Conservation (phyloP, 2,888 invertebrate species). For the Stegana nigrithorax region DNA sequence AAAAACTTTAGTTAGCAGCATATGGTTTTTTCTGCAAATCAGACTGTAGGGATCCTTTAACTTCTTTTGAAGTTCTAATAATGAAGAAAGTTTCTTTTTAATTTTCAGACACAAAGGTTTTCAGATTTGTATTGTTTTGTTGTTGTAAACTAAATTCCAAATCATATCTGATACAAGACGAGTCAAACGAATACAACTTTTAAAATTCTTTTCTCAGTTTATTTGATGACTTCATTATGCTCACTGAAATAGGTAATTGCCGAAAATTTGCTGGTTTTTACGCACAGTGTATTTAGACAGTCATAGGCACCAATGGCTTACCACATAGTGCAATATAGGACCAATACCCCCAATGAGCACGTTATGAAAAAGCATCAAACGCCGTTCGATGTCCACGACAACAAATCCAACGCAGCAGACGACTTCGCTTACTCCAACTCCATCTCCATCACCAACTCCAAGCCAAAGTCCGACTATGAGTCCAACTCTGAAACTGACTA, state of each 20-base stretch:
- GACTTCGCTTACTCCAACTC: too few relatives aligned
- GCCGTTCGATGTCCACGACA: slow-evolving; percentile 49
- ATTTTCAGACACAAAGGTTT: too few relatives aligned
- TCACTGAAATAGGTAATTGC: background rate
- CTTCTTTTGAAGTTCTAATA: too few relatives aligned
- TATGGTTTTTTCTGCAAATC: too few relatives aligned
- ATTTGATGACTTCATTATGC: background rate
- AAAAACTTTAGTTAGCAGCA: too few relatives aligned
- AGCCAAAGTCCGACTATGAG: slow-evolving; percentile 32
- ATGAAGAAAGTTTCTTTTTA: too few relatives aligned
- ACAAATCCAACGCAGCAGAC: slow-evolving; percentile 35
- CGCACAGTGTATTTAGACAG: background rate
- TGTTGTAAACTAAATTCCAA: too few relatives aligned
- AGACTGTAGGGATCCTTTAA: too few relatives aligned
- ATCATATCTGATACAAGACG: too few relatives aligned
- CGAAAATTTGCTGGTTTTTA: background rate
- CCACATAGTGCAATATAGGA: slow-evolving; percentile 4
- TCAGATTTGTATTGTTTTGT: too few relatives aligned
- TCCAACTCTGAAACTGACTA: slow-evolving; percentile 24
- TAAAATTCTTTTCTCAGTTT: background rate
- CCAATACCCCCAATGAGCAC: slow-evolving; percentile 33
- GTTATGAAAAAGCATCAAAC: slow-evolving; percentile 52
- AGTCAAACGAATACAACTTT: too few relatives aligned
- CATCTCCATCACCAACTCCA: slow-evolving; percentile 33
- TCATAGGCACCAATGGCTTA: slow-evolving; percentile 14